Percentiles rank a stretch among this genome's conserved stretches.
These are phyloP conservation scores for Neomonachus schauinslandi DNA, from an alignment of 2,113 vertebrate species.

Conservation along the genomic window DNA sequence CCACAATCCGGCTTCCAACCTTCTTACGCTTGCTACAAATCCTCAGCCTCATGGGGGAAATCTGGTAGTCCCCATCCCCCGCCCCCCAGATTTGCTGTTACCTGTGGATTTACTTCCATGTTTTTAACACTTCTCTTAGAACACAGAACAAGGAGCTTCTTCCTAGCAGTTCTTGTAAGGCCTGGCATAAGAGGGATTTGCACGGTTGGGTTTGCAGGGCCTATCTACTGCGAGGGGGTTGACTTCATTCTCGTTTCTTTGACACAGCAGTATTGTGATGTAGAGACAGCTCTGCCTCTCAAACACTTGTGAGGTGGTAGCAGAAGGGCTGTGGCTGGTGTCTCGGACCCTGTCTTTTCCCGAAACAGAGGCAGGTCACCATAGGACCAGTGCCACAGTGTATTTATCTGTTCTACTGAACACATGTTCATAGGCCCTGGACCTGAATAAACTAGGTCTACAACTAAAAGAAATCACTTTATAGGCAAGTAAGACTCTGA, in stretches of 20 bases:
- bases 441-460: not conserved
- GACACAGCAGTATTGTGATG: fast-evolving
- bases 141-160: not conserved
- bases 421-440: not conserved
- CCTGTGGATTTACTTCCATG: not conserved
- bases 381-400: too few species aligned
- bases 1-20: not conserved
- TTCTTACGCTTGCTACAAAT: not conserved
- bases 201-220: not conserved
- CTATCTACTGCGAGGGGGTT: fast-evolving
- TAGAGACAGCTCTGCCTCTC: not conserved
- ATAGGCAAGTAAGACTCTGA: not conserved
- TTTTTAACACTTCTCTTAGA: not conserved
- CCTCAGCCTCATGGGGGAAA: not conserved
- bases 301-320: not conserved
- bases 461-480: not conserved
- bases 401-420: not conserved
- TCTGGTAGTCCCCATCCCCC: not conserved
- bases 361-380: not conserved
- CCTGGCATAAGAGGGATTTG: fast-evolving
- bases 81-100: not conserved
- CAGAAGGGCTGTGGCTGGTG: not conserved
- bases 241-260: not conserved
- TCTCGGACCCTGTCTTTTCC: not conserved
- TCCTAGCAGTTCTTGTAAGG: not conserved